Evolutionary conservation across 2,113 vertebrate species (phyloP), one percentile per base, ranked within the genome.

Genomic region (Nerophis lumbriciformis): DNA sequence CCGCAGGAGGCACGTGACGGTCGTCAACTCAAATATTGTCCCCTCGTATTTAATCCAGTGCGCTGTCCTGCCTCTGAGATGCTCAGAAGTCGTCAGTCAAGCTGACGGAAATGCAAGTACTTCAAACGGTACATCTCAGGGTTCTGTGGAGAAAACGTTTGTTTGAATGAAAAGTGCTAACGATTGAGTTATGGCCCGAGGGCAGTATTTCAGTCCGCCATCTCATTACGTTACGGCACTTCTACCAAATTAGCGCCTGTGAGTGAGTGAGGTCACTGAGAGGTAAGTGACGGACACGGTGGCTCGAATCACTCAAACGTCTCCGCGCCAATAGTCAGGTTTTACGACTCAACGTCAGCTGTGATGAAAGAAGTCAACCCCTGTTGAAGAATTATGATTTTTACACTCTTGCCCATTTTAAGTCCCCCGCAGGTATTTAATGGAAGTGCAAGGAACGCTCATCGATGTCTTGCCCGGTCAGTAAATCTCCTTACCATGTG

Each of bases 1-100:
- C 73, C 73, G 66, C 66, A 64, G 73, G 63, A 77, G 76, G 77
- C 83, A 84, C 88, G 73, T 83, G 68, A 72, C 48, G 62, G 54
- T 81, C 89, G 86, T 90, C 90, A 90, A 81, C 86, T 76, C 71
- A 68, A 75, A 79, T 77, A 88, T 88, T 3, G 10, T 42, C 8
- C 8, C 8, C 10, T 42, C 39, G 10, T 42, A 42, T 42, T 42
- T 42, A 42, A 42, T 42, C 39, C 39, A 42, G 8, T 10, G 39
- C 10, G 8, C 39, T 42, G 39, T 42, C 39, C 39, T 42, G 8
- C 39, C 39, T 42, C 39, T 10, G 8, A 42, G 39, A 9, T 28
- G 28, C 28, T 28, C 28, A 28, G 3, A 28, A 28, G 28, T 28
- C 28, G 28, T 28, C 28, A 28, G 28, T 28, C 28, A 28, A 28